Base-by-base conservation (phyloP, 2,797 vertebrate species). In the Danio albolineatus region DNA sequence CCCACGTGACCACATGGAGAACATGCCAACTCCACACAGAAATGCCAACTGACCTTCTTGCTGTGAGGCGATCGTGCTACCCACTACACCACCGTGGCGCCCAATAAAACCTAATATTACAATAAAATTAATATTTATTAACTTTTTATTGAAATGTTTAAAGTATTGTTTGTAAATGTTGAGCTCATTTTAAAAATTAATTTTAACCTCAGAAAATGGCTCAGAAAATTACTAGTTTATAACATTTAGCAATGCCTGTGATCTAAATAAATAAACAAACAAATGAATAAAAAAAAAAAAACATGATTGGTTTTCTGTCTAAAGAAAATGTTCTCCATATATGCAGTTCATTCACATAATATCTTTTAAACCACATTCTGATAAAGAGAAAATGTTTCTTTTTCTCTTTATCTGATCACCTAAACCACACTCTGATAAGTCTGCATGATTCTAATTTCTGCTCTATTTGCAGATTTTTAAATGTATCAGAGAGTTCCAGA, bases 281-380 rank as follows among this genome's bases (percentile, higher is more conserved):
- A 1, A 28, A 1, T 28, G 28, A 28, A 28, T 28, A 28, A 28
- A 28, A 28, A 28, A 28, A 28, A 28, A 28, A 28, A 28, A 28
- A 28, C 1, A 28, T 28, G 28, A 28, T n/a, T n/a, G n/a, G 28
- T 53, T 54, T 54, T 48, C 44, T 19, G 13, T 16, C 46, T 69
- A 10, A 51, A 72, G 66, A 49, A n/a, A 56, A 46, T 49, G 57
- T 62, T 17, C 44, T 8, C 36, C 59, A 80, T 49, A 80, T 65
- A 85, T 79, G 60, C 73, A 80, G 48, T 86, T 86, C 86, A 90
- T 91, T 91, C 90, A 92, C 90, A 91, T 89, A 88, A 82, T 78
- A 84, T 78, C 43, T 69, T 41, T 80, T 9, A 84, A 88, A 86
- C 86, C 85, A 85, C 86, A 86, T 56, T 78, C 82, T 80, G 84